These are phyloP conservation scores for Meiosimyza decipiens DNA, from an alignment of 2,888 invertebrate species.

Conservation along the genomic window DNA sequence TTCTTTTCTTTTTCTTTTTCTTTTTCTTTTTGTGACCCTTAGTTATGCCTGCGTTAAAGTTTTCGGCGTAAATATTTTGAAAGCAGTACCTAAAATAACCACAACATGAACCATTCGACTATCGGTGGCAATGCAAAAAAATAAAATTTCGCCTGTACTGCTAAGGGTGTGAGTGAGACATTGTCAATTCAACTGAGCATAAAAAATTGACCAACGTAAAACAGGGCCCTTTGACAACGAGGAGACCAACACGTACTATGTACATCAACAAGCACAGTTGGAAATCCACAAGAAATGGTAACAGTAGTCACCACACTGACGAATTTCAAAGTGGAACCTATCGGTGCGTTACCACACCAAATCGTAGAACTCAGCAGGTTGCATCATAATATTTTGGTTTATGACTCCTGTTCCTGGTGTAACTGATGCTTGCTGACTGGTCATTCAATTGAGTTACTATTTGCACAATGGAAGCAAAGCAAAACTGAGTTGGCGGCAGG, in stretches of 20 bases:
- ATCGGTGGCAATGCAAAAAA: neutral
- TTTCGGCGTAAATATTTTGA: slow-evolving; percentile 47
- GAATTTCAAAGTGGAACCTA: slow-evolving; percentile 62
- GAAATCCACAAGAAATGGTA: slow-evolving; percentile 47
- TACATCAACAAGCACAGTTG: slow-evolving; percentile 34
- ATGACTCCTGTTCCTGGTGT: slow-evolving; percentile 48
- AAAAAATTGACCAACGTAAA: slow-evolving; percentile 30
- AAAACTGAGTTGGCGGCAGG: slow-evolving; percentile 2
- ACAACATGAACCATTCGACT: slow-evolving; percentile 31
- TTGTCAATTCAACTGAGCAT: slow-evolving; percentile 13
- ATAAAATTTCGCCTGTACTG: neutral
- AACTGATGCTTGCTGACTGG: neutral
- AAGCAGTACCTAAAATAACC: slow-evolving; percentile 42
- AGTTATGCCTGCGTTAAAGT: slow-evolving; percentile 43
- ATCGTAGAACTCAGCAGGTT: slow-evolving; percentile 58
- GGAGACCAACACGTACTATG: neutral
- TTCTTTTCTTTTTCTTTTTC: no score
- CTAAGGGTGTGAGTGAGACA: slow-evolving; percentile 7
- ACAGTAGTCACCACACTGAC: slow-evolving; percentile 59
- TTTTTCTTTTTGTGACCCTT: slow-evolving; percentile 38
- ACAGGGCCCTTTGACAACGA: no score
- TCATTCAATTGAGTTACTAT: neutral
- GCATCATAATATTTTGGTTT: slow-evolving; percentile 61
- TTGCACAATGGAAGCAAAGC: slow-evolving; percentile 19
- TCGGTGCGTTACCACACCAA: slow-evolving; percentile 57